Conservation (phyloP, 2,113 vertebrate species). For the Panthera uncia region DNA sequence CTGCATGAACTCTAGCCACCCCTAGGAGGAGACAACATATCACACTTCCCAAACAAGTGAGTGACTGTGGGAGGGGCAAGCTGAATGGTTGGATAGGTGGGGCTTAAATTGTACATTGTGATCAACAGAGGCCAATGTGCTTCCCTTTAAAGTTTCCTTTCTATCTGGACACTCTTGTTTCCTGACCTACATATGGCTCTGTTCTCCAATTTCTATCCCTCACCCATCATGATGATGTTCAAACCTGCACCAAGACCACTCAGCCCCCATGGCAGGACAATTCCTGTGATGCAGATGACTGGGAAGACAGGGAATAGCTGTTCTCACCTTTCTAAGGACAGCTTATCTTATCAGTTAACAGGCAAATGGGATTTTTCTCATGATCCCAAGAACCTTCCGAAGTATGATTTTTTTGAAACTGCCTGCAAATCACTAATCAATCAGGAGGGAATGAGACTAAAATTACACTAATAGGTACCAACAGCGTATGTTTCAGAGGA, state of each 20-base stretch:
- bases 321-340: slow-evolving; percentile 42
- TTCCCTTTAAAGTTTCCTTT: slow-evolving; percentile 26
- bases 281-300: neutral
- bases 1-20: slow-evolving; percentile 79
- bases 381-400: neutral
- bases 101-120: neutral
- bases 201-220: neutral
- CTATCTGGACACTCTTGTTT: neutral
- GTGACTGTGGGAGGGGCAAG: neutral
- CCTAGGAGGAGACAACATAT: slow-evolving; percentile 86
- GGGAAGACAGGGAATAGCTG: neutral
- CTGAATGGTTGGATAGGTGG: neutral
- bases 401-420: slow-evolving; percentile 10
- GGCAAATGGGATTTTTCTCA: slow-evolving; percentile 19
- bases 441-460: neutral
- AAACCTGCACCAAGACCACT: neutral
- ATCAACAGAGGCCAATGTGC: neutral
- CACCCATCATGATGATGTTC: neutral
- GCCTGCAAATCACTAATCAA: neutral
- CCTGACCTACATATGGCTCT: neutral
- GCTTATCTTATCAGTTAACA: neutral
- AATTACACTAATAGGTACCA: neutral
- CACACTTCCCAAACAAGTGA: slow-evolving; percentile 44
- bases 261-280: neutral
- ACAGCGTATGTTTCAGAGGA: slow-evolving; percentile 11